Evolutionary conservation across 2,797 vertebrate genomes (phyloP), one percentile per base, ranked within the genome.

Genomic region (Heliangelus exortis): DNA sequence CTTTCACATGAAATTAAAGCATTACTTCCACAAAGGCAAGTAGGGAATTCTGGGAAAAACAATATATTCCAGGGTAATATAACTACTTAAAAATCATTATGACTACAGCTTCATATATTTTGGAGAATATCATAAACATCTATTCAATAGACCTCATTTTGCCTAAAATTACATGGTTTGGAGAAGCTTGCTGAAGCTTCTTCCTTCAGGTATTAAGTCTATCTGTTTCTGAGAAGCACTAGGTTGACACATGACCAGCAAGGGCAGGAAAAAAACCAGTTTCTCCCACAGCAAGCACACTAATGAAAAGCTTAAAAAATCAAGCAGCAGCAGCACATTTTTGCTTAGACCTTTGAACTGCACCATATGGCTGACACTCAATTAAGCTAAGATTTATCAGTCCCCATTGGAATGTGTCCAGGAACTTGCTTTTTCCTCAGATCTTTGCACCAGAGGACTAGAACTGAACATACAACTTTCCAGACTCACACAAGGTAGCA

Each of bases 321-420:
- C 15, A 92, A 84, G 87, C 48, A 77, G 48, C 65, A 90, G 81
- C 72, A 90, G 78, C 62, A 89, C 69, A 89, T 91, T 91, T 93
- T 87, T 89, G 61, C 82, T 77, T 71, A 91, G 76, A 92, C 87
- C 94, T 95, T 94, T 96, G 82, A 95, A 86, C 91, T 84, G 79
- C 33, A 86, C 89, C 95, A 95, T 94, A 93, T 89, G 94, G 82
- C 14, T 92, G 87, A 78, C 0, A 4, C 31, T 89, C 93, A 95
- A 47, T 92, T 92, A 95, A 93, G 93, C 57, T 50, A 73, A 91
- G 87, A 93, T 62, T 92, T 93, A 85, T 94, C 69, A 92, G 69
- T 59, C 41, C 31, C 62, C 43, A 73, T 0, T 87, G 89, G 93
- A 95, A 84, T 4, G 9, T 25, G 34, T 84, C 92, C 89, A 95